Conservation (phyloP, 2,888 invertebrate species). For the Ochlodes sylvanus region DNA sequence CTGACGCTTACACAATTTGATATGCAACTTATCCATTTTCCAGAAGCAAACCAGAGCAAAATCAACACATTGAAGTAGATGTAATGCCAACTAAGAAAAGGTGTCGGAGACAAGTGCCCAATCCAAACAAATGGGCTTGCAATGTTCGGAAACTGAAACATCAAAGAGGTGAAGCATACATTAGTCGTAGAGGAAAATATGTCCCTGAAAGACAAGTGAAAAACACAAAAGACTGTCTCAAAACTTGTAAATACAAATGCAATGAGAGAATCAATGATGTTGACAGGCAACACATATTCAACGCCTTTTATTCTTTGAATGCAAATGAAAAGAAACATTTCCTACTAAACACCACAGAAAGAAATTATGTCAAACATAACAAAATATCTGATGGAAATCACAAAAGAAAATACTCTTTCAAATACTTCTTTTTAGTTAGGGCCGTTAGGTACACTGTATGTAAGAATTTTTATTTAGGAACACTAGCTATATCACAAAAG, state of each 20-base stretch:
- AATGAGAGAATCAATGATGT: constrained; percentile 68
- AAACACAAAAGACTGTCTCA: constrained; percentile 73
- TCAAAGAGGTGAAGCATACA: constrained; percentile 75
- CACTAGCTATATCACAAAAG: constrained; percentile 76
- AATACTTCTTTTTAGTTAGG: constrained; percentile 72
- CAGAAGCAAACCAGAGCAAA: constrained; percentile 56
- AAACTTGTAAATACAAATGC: constrained; percentile 73
- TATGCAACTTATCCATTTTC: constrained; percentile 41
- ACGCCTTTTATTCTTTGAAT: constrained; percentile 73
- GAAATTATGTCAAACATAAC: constrained; percentile 61
- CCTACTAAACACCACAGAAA: constrained; percentile 73
- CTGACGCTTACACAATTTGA: background rate
- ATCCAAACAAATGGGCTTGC: constrained; percentile 75
- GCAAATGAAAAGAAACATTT: constrained; percentile 77
- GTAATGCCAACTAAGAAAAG: constrained; percentile 51
- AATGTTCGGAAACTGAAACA: constrained; percentile 74
- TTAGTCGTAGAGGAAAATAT: constrained; percentile 71
- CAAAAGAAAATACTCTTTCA: constrained; percentile 70
- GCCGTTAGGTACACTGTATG: constrained; percentile 69
- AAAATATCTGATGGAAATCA: constrained; percentile 52
- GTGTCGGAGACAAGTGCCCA: constrained; percentile 59
- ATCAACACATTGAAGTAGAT: constrained; percentile 44
- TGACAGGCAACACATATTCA: constrained; percentile 73
- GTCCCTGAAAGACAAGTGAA: constrained; percentile 69
- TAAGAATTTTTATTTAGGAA: constrained; percentile 78